These are phyloP conservation scores for Phacellophora camtschatica DNA, from an alignment of 30 jellyfish, hydroid and myxozoan genomes.

Conservation along the genomic window DNA sequence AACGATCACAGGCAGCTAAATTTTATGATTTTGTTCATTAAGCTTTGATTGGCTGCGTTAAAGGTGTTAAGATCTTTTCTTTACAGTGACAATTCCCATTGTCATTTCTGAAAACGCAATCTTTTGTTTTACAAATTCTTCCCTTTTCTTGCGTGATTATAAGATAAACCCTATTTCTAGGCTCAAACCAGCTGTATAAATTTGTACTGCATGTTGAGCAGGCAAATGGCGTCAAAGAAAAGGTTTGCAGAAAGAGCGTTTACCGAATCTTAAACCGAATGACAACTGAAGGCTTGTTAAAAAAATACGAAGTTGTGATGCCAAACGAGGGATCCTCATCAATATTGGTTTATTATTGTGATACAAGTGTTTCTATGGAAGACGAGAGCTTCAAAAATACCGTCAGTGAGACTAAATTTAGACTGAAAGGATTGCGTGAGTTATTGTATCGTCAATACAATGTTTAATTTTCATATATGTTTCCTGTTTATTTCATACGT, in stretches of 20 bases:
- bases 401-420: constrained; percentile 36
- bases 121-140: no score
- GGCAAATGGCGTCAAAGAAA: constrained; percentile 21
- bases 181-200: constrained; percentile 19
- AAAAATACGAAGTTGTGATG: constrained; percentile 29
- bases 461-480: no score
- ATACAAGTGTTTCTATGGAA: constrained; percentile 25
- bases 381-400: constrained; percentile 28
- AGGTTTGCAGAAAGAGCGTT: constrained; percentile 47
- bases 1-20: no score
- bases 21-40: no score
- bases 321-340: not conserved
- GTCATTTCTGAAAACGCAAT: no score
- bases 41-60: no score
- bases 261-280: not conserved
- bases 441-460: no score
- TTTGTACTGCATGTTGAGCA: constrained; percentile 7
- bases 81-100: no score
- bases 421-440: constrained; percentile 45
- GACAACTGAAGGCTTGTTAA: constrained; percentile 1
- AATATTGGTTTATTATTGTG: constrained; percentile 19
- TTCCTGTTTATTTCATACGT: no score
- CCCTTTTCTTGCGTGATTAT: no score
- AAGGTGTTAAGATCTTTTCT: no score
- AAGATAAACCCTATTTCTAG: no score